Base-by-base conservation (phyloP, 1,140 invertebrate genomes). In the Euborellia annulipes region DNA sequence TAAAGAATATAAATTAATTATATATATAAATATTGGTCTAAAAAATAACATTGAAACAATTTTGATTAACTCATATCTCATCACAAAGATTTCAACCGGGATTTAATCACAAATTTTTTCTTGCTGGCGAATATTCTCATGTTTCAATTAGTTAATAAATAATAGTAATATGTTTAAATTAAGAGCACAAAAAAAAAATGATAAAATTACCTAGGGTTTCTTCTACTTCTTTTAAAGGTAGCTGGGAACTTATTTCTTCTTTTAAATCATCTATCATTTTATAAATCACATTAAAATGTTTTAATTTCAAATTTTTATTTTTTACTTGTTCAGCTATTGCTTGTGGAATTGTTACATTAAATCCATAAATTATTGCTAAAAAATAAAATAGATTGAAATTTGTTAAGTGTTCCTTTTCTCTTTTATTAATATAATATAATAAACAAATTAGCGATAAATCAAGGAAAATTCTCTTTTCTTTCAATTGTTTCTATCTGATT, bases 251-350 rank as follows among this genome's bases (percentile, higher is more conserved):
- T 16, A 96, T 74, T 62, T 89, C 78, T 41, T 74, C 66, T 58
- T 87, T 88, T 0, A 97, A 56, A 63, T 91, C 81, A 58, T 95
- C 89, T 8, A 96, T 73, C 34, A 96, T 64, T 54, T 82, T 81
- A 63, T 96, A 96, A 51, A 97, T 95, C 8, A 97, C 73, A 63
- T 92, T 93, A 60, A 78, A 75, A 30, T 68, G 52, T 54, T 73
- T 76, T 37, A 95, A 66, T 1, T 55, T 37, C 13, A 92, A 67
- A 11, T 68, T 62, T 16, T 66, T 67, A 6, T 62, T 56, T 45
- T 67, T 66, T 0, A 77, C 75, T 4, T 70, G 44, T 0, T 67
- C 52, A 50, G 61, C 51, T 0, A 78, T 53, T 30, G 65, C 61
- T 2, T 65, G 58, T 0, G 73, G 65, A 41, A 70, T 62, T 4